A percentile compares a stretch with the other conserved stretches of the same genome.
phyloP scores from a whole-genome alignment of 2,888 invertebrate species.

The Heliconius erato region DNA sequence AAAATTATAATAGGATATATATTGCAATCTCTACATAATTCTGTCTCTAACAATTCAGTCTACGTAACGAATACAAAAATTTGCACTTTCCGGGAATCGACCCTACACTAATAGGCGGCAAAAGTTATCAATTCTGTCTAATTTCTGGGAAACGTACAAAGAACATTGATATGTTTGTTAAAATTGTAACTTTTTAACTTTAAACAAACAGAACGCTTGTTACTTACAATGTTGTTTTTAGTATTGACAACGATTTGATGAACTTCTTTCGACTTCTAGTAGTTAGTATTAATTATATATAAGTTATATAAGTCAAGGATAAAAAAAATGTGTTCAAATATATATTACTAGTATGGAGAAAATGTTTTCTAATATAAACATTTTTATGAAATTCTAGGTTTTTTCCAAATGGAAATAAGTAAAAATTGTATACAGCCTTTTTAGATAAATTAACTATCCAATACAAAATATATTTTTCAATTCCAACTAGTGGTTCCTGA shows the following conservation, averaged over 20 bases:
- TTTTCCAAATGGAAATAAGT: no score
- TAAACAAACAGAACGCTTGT: not conserved
- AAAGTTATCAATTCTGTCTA: not conserved
- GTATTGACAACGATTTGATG: not conserved
- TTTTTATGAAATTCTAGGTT: no score
- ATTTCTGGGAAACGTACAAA: not conserved
- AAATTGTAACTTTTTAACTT: not conserved
- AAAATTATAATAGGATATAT: not conserved
- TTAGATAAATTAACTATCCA: no score
- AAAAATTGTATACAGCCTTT: no score
- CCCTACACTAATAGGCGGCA: not conserved
- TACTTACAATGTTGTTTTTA: constrained; percentile 4
- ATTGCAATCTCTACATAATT: not conserved
- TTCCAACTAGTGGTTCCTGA: no score
- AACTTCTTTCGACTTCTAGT: not conserved
- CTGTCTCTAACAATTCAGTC: no score
- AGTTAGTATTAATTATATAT: not conserved
- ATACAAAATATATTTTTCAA: no score
- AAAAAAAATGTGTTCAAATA: not conserved
- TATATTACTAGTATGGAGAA: not conserved
- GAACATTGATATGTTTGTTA: not conserved
- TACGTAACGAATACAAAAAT: not conserved
- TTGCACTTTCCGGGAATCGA: constrained; percentile 1
- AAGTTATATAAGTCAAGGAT: not conserved
- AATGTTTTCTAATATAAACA: no score